These are phyloP conservation scores for Calliphora vomitoria DNA, from an alignment of 2,888 invertebrate genomes.

Conservation along the genomic window DNA sequence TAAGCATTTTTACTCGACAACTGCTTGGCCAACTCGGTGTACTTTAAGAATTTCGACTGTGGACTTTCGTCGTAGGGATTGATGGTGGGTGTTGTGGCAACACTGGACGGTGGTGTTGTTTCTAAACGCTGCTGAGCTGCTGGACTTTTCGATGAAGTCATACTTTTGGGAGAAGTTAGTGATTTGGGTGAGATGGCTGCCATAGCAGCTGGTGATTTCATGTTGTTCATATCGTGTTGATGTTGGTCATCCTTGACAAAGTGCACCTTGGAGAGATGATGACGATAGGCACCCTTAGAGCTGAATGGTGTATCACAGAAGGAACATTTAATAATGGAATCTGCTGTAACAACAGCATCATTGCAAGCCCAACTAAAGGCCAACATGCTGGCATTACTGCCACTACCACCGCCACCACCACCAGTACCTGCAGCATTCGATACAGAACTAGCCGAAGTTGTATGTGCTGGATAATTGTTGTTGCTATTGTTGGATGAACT, in stretches of 20 bases:
- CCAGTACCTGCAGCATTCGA: conserved; percentile 36
- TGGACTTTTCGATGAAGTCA: conserved; percentile 78
- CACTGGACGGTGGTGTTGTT: conserved; percentile 71
- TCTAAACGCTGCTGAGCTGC: conserved; percentile 69
- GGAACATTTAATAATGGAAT: conserved; percentile 96
- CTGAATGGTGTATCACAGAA: conserved; percentile 98
- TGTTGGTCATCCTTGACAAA: conserved; percentile 95
- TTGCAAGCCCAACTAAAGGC: conserved; percentile 98
- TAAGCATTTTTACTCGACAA: conserved; percentile 98
- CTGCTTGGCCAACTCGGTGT: conserved; percentile 99
- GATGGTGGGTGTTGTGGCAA: conserved; percentile 83
- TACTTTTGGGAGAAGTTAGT: conserved; percentile 78
- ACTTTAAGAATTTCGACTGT: conserved; percentile 98
- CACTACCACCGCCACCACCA: conserved; percentile 76
- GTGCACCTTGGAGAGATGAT: conserved; percentile 97
- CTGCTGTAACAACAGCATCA: conserved; percentile 93
- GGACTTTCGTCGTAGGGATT: conserved; percentile 94
- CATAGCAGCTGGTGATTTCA: conserved; percentile 71
- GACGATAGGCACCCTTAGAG: conserved; percentile 98
- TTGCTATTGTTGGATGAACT: conserved; percentile 61
- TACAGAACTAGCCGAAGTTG: conserved; percentile 14
- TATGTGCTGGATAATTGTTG: conserved; percentile 47
- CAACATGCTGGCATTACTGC: conserved; percentile 89
- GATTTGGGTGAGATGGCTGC: conserved; percentile 78
- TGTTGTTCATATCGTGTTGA: conserved; percentile 80